Evolutionary conservation across 2,888 invertebrate genomes (phyloP).

Genomic region (Agonopterix arenella): DNA sequence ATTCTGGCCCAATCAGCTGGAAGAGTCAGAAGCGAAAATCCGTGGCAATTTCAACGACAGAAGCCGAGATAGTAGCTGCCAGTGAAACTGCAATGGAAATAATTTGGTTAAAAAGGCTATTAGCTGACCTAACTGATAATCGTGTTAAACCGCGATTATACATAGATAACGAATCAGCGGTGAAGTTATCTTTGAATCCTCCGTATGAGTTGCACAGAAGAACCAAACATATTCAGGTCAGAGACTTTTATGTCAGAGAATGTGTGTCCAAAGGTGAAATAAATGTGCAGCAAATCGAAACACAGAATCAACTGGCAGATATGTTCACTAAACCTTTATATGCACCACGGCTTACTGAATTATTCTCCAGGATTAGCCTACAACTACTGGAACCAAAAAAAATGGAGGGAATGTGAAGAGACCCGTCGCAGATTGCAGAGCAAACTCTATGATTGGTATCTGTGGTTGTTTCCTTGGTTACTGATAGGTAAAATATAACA

Average conservation of each 20-base stretch:
- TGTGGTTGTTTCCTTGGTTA: too few relatives aligned
- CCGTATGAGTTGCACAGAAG: too few relatives aligned
- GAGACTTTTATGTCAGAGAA: conserved; percentile 3
- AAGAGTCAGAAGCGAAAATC: conserved; percentile 22
- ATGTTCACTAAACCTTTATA: not conserved
- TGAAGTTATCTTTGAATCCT: too few relatives aligned
- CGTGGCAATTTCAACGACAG: conserved; percentile 27
- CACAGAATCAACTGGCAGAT: not conserved
- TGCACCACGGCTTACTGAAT: too few relatives aligned
- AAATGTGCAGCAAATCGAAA: not conserved
- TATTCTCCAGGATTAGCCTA: too few relatives aligned
- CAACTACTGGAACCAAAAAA: too few relatives aligned
- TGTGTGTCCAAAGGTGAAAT: not conserved
- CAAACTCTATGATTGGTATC: too few relatives aligned
- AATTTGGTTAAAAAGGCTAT: conserved; percentile 18
- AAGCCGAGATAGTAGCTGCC: conserved; percentile 27
- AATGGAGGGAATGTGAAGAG: too few relatives aligned
- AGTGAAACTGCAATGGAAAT: conserved; percentile 22
- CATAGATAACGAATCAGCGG: too few relatives aligned
- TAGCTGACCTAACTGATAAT: not conserved
- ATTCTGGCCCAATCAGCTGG: conserved; percentile 24
- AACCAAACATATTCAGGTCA: conserved; percentile 5
- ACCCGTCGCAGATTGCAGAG: too few relatives aligned
- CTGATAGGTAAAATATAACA: too few relatives aligned
- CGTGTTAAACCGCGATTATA: too few relatives aligned